phyloP scores from a whole-genome alignment of 2,888 invertebrate species.

The Catocala fraxini region DNA sequence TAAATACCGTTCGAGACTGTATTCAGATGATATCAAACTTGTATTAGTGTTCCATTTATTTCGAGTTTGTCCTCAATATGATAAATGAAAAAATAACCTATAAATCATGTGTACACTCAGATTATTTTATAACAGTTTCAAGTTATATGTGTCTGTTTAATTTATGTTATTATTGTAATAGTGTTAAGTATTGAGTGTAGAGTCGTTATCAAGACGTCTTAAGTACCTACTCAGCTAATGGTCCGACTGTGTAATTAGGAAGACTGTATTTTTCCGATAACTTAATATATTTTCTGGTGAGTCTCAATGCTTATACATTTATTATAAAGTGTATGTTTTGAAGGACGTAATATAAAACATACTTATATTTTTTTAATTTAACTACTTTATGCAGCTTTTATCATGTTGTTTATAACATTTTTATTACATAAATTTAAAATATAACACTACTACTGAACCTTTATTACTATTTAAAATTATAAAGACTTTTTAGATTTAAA shows the following conservation, averaged over 20 bases:
- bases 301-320: not conserved
- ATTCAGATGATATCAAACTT: too few species aligned
- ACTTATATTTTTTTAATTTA: too few species aligned
- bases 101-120: conserved; percentile 8
- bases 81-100: conserved; percentile 23
- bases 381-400: too few species aligned
- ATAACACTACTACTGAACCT: too few species aligned
- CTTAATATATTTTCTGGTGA: conserved; percentile 10
- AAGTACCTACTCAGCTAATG: conserved; percentile 1
- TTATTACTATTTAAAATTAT: too few species aligned
- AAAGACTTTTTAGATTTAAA: too few species aligned
- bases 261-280: conserved; percentile 27
- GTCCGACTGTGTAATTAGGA: conserved; percentile 17
- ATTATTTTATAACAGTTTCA: not conserved
- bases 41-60: not conserved
- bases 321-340: too few species aligned
- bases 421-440: too few species aligned
- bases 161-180: not conserved
- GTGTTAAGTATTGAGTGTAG: not conserved
- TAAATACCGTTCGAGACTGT: not conserved
- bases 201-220: conserved; percentile 6
- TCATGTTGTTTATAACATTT: too few species aligned
- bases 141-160: not conserved
- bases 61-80: conserved; percentile 15
- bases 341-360: too few species aligned